These are phyloP conservation scores for Synergus gifuensis DNA, from an alignment of 2,888 invertebrate species.

Conservation along the genomic window DNA sequence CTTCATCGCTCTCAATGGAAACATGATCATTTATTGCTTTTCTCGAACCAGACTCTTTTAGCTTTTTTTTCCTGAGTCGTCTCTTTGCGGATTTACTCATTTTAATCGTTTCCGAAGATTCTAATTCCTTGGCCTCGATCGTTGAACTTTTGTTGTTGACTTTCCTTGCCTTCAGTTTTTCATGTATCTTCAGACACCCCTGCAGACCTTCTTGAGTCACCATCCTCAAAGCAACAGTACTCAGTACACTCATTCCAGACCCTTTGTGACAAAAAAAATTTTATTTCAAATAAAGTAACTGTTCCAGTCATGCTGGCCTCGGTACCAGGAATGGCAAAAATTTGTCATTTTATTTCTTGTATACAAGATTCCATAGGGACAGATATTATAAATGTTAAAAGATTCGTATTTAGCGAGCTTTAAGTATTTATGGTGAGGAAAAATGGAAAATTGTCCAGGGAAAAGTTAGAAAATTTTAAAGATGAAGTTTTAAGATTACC, in stretches of 20 bases:
- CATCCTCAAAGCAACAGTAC: constrained; percentile 86
- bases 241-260: constrained; percentile 90
- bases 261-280: constrained; percentile 70
- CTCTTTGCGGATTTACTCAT: constrained; percentile 65
- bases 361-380: no score
- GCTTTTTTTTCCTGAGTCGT: constrained; percentile 65
- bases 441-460: no score
- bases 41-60: constrained; percentile 63
- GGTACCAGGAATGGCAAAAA: no score
- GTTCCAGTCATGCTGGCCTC: no score
- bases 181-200: constrained; percentile 75
- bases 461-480: no score
- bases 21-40: constrained; percentile 71
- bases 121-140: constrained; percentile 1
- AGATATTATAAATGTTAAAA: no score
- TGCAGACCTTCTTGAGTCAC: constrained; percentile 84
- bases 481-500: no score
- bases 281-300: background rate
- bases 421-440: no score
- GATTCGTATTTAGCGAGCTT: no score
- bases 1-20: constrained; percentile 56
- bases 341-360: no score
- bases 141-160: constrained; percentile 51
- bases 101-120: background rate
- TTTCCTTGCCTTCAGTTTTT: constrained; percentile 54